Evolutionary conservation across 2,888 invertebrate species (phyloP).

Genomic region (Agrilus biguttatus): DNA sequence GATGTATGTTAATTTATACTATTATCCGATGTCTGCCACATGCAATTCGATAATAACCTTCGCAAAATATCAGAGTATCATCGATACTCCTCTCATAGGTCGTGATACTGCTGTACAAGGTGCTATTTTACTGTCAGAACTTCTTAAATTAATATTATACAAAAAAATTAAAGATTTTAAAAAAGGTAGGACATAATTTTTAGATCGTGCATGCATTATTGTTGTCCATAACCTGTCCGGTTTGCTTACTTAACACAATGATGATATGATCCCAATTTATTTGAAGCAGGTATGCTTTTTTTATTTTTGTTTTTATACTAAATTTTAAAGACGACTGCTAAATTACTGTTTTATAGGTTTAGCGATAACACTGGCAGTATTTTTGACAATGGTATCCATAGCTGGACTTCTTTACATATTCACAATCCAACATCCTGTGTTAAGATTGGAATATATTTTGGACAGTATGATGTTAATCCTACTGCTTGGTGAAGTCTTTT

Average conservation of each 20-base stretch:
- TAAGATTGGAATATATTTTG: constrained; percentile 17
- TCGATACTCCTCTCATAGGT: constrained; percentile 12
- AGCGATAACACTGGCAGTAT: constrained; percentile 13
- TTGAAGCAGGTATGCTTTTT: too few relatives aligned
- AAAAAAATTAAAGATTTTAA: constrained; percentile 11
- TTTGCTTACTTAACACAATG: too few relatives aligned
- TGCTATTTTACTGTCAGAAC: constrained; percentile 13
- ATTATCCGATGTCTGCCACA: constrained; percentile 14
- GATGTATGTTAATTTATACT: constrained; percentile 16
- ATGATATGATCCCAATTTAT: too few relatives aligned
- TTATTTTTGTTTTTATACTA: background rate
- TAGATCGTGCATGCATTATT: too few relatives aligned
- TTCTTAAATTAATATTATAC: constrained; percentile 13
- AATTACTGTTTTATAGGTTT: constrained; percentile 9
- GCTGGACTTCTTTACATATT: constrained; percentile 14
- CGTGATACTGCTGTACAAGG: constrained; percentile 14
- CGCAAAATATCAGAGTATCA: constrained; percentile 14
- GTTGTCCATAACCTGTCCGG: too few relatives aligned
- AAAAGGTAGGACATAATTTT: constrained; percentile 10
- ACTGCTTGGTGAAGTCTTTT: constrained; percentile 12
- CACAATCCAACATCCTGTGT: constrained; percentile 14
- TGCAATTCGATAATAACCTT: constrained; percentile 13
- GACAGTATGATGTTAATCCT: constrained; percentile 14
- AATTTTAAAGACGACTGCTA: background rate
- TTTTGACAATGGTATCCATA: constrained; percentile 11